phyloP scores from a whole-genome alignment of 2,113 vertebrate species.

The Tupaia tana region DNA sequence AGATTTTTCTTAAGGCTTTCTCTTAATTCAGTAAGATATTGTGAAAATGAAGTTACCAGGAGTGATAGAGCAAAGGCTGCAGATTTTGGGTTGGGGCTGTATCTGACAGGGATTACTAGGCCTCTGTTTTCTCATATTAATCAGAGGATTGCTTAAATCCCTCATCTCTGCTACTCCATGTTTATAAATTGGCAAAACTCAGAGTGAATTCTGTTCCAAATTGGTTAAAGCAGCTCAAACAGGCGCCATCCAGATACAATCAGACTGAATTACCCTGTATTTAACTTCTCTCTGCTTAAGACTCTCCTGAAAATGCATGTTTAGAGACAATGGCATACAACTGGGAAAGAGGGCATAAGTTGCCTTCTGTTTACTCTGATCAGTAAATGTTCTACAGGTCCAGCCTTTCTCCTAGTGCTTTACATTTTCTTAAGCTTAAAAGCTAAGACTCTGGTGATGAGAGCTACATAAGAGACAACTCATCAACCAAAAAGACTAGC shows the following conservation, averaged over 20 bases:
- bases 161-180: neutral
- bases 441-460: slow-evolving; percentile 31
- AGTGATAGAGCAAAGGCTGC: neutral
- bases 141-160: slow-evolving; percentile 43
- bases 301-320: slow-evolving; percentile 36
- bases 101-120: neutral
- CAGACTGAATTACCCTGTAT: slow-evolving; percentile 65
- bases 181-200: slow-evolving; percentile 52
- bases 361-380: slow-evolving; percentile 44
- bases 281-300: slow-evolving; percentile 67
- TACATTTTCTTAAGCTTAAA: slow-evolving; percentile 56
- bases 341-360: slow-evolving; percentile 3
- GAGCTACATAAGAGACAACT: neutral
- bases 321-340: neutral
- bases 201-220: slow-evolving; percentile 63
- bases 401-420: slow-evolving; percentile 38
- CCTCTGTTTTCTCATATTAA: slow-evolving; percentile 50
- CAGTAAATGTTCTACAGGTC: neutral
- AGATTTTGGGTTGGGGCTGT: neutral
- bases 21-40: slow-evolving; percentile 42
- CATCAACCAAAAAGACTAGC: neutral
- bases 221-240: slow-evolving; percentile 61
- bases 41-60: neutral
- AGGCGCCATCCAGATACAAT: slow-evolving; percentile 32
- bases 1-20: slow-evolving; percentile 23